These are phyloP conservation scores for Conger conger DNA, from an alignment of 2,113 vertebrate genomes.

Conservation along the genomic window DNA sequence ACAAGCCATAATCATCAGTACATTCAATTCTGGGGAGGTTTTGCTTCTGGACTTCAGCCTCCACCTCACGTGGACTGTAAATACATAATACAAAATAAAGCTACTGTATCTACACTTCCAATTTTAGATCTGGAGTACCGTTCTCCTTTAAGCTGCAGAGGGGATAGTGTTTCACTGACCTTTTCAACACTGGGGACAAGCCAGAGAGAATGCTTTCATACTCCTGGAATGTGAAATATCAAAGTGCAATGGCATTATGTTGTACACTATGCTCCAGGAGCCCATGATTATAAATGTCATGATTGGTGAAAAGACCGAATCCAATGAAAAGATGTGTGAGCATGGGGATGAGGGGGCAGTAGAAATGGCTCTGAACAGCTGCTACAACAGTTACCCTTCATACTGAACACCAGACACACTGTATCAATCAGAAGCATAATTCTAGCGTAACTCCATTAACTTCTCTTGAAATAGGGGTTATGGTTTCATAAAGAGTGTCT, in stretches of 20 bases:
- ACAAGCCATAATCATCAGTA: neutral
- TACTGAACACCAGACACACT: neutral
- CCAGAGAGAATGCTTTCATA: neutral
- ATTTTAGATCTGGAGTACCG: neutral
- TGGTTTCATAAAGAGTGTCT: neutral
- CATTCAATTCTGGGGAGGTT: no score
- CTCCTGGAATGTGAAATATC: neutral
- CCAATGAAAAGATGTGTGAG: neutral
- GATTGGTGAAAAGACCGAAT: neutral
- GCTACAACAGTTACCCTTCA: neutral
- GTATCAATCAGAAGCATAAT: neutral
- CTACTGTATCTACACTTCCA: neutral
- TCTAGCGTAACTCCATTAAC: neutral
- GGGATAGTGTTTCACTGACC: neutral
- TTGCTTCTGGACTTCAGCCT: neutral
- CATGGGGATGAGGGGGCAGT: neutral
- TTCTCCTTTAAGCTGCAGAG: constrained; percentile 4
- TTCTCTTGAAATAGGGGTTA: neutral
- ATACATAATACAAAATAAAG: neutral
- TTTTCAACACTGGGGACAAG: neutral
- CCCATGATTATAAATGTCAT: neutral
- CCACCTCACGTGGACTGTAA: neutral
- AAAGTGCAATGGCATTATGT: neutral
- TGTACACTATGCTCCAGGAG: neutral
- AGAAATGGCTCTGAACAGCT: neutral